Evolutionary conservation across 2,888 invertebrate species (phyloP).

Genomic region (Mesorhabditis sp.): DNA sequence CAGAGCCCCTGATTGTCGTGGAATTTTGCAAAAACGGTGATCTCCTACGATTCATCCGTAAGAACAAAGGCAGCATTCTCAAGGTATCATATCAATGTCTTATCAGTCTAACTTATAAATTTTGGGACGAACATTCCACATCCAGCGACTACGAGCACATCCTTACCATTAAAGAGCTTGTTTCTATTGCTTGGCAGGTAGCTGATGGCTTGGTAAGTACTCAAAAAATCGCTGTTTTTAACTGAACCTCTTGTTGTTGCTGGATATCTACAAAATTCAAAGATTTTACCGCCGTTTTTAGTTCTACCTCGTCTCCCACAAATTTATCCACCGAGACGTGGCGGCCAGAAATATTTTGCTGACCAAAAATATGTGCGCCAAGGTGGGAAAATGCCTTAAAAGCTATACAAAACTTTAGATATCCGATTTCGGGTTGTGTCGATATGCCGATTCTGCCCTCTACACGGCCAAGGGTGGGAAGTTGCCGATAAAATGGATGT

Average conservation of each 20-base stretch:
- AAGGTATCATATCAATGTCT: constrained; percentile 17
- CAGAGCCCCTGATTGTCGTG: constrained; percentile 42
- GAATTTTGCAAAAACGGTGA: constrained; percentile 46
- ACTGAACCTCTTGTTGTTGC: background rate
- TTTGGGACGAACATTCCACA: background rate
- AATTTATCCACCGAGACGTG: constrained; percentile 44
- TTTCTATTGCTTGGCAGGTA: constrained; percentile 46
- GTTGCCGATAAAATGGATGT: constrained; percentile 51
- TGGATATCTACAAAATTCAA: background rate
- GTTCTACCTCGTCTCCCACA: constrained; percentile 38
- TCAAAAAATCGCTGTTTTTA: constrained; percentile 5
- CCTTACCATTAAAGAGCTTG: constrained; percentile 39
- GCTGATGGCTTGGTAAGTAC: constrained; percentile 38
- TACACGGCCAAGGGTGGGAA: constrained; percentile 47
- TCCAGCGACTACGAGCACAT: constrained; percentile 10
- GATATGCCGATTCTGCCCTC: constrained; percentile 40
- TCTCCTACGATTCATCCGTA: constrained; percentile 34
- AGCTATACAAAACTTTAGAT: constrained; percentile 21
- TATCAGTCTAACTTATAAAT: too few species aligned
- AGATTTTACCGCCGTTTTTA: constrained; percentile 12
- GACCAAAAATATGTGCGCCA: constrained; percentile 40
- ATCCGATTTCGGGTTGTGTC: constrained; percentile 47
- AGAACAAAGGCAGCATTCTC: constrained; percentile 27
- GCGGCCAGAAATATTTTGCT: constrained; percentile 43
- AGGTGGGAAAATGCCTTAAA: constrained; percentile 19